phyloP scores from a whole-genome alignment of 2,113 vertebrate genomes.

The Martes martes region DNA sequence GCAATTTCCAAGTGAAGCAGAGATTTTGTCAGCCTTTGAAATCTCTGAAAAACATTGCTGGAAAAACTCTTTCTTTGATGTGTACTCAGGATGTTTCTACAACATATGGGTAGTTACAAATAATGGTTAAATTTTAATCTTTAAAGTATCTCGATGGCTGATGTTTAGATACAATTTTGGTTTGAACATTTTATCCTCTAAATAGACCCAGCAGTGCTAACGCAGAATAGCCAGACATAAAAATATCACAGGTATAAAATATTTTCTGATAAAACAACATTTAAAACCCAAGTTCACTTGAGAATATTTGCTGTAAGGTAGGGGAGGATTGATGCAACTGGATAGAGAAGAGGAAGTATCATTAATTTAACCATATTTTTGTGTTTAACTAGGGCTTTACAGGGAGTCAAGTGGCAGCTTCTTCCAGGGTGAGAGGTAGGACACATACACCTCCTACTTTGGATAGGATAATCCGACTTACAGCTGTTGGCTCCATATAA shows the following conservation, averaged over 20 bases:
- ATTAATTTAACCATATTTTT: neutral
- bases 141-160: constrained; percentile 5
- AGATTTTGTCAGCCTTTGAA: neutral
- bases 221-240: neutral
- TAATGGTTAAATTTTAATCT: constrained; percentile 9
- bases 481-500: neutral
- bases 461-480: neutral
- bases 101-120: constrained; percentile 18
- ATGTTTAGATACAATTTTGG: neutral
- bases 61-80: neutral
- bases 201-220: neutral
- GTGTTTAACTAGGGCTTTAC: neutral
- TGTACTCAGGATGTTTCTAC: neutral
- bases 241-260: neutral
- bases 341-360: neutral
- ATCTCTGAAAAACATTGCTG: neutral
- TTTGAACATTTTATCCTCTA: neutral
- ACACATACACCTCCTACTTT: neutral
- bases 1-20: neutral
- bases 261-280: neutral
- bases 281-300: neutral
- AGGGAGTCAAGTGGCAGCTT: neutral
- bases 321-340: neutral
- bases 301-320: neutral
- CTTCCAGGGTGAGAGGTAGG: neutral